Evolutionary conservation across 2,888 invertebrate genomes (phyloP).

Genomic region (Trichogramma evanescens): DNA sequence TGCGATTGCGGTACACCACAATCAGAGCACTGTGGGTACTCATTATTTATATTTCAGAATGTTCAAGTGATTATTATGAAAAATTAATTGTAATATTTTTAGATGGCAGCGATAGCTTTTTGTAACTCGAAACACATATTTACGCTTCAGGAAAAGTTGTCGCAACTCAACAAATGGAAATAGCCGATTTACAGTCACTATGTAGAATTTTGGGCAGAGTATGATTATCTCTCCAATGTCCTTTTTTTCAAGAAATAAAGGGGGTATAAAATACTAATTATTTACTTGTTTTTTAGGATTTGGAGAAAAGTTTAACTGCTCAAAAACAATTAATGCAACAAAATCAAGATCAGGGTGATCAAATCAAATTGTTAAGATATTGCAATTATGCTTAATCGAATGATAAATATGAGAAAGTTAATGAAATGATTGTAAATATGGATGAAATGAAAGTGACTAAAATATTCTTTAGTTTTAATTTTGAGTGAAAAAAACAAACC

Average conservation of each 20-base stretch:
- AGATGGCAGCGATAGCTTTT: conserved; percentile 63
- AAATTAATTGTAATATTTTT: conserved; percentile 14
- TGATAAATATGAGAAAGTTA: conserved; percentile 12
- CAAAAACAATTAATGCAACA: conserved; percentile 66
- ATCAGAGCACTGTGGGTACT: conserved; percentile 32
- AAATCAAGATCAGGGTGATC: conserved; percentile 48
- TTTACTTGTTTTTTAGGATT: conserved; percentile 49
- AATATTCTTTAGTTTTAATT: conserved; percentile 9
- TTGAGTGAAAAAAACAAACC: conserved; percentile 2
- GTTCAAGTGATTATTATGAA: background rate
- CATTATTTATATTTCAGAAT: too few relatives aligned
- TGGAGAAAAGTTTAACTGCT: conserved; percentile 61
- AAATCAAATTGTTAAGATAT: conserved; percentile 3
- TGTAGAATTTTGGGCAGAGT: conserved; percentile 68
- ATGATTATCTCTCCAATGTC: conserved; percentile 30
- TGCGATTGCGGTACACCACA: conserved; percentile 50
- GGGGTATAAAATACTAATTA: too few relatives aligned
- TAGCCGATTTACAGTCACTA: conserved; percentile 61
- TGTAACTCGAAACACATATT: conserved; percentile 69
- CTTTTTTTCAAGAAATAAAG: background rate
- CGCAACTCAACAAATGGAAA: conserved; percentile 68
- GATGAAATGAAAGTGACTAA: conserved; percentile 17
- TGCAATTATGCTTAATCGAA: conserved; percentile 12
- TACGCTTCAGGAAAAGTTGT: conserved; percentile 69
- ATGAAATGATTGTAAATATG: conserved; percentile 18